phyloP scores from a whole-genome alignment of 2,113 vertebrate genomes.

The Narcine bancroftii region DNA sequence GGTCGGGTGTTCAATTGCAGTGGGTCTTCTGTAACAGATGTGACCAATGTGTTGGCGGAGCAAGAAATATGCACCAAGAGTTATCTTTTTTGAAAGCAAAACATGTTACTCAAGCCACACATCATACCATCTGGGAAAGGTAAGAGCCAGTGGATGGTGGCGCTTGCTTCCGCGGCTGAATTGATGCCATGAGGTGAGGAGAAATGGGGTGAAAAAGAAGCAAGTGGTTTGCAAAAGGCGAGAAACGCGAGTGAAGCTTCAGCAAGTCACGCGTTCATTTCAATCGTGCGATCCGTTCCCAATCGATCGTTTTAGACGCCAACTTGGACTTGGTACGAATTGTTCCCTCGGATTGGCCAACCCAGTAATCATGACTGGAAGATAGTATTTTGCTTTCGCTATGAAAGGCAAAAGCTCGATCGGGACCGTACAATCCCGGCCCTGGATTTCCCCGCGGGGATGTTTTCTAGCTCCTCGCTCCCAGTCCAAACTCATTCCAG shows the following conservation, averaged over 20 bases:
- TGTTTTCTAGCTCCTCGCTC: background rate
- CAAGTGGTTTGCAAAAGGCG: background rate
- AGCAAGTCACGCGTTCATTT: slow-evolving; percentile 11
- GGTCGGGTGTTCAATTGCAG: background rate
- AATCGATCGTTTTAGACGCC: background rate
- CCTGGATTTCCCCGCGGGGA: background rate
- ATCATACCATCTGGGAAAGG: background rate
- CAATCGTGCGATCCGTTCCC: background rate
- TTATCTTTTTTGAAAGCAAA: too few species aligned
- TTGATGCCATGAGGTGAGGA: background rate
- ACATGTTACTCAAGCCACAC: too few species aligned
- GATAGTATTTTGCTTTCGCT: too few species aligned
- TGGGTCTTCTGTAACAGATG: background rate
- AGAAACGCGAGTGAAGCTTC: background rate
- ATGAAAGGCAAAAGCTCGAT: background rate
- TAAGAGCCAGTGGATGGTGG: too few species aligned
- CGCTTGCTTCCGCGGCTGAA: too few species aligned
- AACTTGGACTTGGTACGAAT: background rate
- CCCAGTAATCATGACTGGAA: too few species aligned
- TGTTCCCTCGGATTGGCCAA: too few species aligned
- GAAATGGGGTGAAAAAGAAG: background rate
- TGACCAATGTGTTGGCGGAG: background rate
- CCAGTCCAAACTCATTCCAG: background rate
- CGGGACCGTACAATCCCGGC: background rate
- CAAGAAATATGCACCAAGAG: too few species aligned